Base-by-base conservation (phyloP, 2,888 invertebrate species). In the Pandemis cinnamomeana region DNA sequence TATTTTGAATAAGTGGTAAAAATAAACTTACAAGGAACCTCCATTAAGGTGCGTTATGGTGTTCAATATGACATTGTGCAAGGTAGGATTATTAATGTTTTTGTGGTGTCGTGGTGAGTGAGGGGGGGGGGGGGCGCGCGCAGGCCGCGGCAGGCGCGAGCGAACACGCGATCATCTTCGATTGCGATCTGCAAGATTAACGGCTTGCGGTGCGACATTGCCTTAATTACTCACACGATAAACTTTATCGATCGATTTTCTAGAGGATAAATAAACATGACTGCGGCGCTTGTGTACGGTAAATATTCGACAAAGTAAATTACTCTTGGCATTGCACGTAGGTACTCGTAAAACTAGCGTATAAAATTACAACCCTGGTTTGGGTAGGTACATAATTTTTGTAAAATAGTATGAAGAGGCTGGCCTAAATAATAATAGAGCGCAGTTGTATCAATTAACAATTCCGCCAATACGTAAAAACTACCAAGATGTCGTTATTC, bases 141-240 rank as follows among this genome's bases (percentile, higher is more conserved):
- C 74, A 75, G 75, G 75, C 78, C 72, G 75, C 77, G 72, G 76
- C 75, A 76, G 71, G 79, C 80, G 81, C 81, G 82, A 82, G 81
- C 75, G 73, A 81, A 83, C 92, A 92, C 92, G 92, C 92, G 90
- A 91, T 90, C 91, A 87, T 87, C 84, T 83, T 80, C 80, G 92
- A 92, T 93, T 91, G 87, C 87, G 88, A 92, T 92, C 93, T 87
- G 79, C 80, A 85, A 92, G 91, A 92, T 92, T 87, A 91, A 91
- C 91, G 88, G 86, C 87, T 85, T 80, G 85, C 86, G 83, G 86
- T 87, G 88, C 89, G 88, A 89, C 91, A 90, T 83, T 84, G 84
- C 89, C 88, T 91, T 91, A 91, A 92, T 92, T 92, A 86, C 85
- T 80, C 87, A 89, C 87, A 89, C 85, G 84, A 86, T 85, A 89